phyloP scores from a whole-genome alignment of 2,888 invertebrate genomes.

The Theretra japonica region DNA sequence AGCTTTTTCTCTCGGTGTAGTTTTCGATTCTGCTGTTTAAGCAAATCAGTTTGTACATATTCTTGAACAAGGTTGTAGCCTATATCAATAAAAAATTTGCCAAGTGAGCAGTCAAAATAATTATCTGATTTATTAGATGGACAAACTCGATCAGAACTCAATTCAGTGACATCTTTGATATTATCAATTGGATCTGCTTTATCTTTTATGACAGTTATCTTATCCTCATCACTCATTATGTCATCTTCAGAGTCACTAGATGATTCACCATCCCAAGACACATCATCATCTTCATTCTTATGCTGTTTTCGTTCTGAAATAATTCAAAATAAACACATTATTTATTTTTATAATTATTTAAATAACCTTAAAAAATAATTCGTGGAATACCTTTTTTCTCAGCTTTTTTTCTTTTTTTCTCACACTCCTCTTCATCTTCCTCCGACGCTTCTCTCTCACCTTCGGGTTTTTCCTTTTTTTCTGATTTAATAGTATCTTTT shows the following conservation, averaged over 20 bases:
- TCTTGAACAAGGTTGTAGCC: conserved; percentile 96
- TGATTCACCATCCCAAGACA: conserved; percentile 84
- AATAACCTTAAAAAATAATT: conserved; percentile 3
- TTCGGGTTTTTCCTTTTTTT: conserved; percentile 59
- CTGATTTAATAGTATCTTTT: conserved; percentile 53
- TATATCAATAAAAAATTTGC: conserved; percentile 96
- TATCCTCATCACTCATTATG: conserved; percentile 65
- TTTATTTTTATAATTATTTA: not conserved
- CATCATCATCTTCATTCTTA: conserved; percentile 80
- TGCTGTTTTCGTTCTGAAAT: conserved; percentile 57
- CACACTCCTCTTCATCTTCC: conserved; percentile 40
- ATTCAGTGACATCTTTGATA: conserved; percentile 75
- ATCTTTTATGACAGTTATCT: conserved; percentile 81
- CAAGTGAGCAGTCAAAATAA: conserved; percentile 94
- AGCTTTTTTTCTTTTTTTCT: conserved; percentile 60
- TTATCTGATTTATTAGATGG: conserved; percentile 82
- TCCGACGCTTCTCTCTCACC: conserved; percentile 61
- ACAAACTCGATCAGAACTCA: conserved; percentile 59
- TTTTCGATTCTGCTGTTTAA: conserved; percentile 94
- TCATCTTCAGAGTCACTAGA: conserved; percentile 83
- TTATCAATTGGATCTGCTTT: conserved; percentile 81
- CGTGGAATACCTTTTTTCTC: conserved; percentile 56
- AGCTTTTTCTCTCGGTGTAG: conserved; percentile 87
- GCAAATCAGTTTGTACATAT: conserved; percentile 95
- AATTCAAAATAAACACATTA: not conserved